Conservation (phyloP, 2,888 invertebrate species). For the Lasioglossum villosulum region DNA sequence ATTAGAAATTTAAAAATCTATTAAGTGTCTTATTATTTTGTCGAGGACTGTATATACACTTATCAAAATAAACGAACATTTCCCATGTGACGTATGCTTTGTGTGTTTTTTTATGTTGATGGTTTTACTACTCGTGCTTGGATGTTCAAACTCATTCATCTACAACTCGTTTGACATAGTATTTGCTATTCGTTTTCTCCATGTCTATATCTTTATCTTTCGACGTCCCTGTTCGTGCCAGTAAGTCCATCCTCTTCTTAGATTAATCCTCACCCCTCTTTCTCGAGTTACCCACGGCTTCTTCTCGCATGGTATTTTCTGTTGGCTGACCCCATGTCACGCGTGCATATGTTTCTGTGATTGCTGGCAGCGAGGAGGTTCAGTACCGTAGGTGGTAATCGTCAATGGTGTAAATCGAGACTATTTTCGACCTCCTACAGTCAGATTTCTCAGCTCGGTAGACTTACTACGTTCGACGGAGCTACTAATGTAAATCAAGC, state of each 20-base stretch:
- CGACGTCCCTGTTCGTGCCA: constrained; percentile 12
- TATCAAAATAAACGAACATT: background rate
- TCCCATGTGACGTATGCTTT: background rate
- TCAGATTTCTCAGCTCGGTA: constrained; percentile 4
- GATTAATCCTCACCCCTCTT: constrained; percentile 3
- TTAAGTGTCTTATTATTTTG: too few species aligned
- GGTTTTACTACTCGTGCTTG: too few species aligned
- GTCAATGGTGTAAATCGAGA: constrained; percentile 44
- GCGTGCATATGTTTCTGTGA: constrained; percentile 43
- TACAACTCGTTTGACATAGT: background rate
- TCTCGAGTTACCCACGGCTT: background rate
- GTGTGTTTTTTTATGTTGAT: background rate
- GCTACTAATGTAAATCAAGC: background rate
- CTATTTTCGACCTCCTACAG: constrained; percentile 46
- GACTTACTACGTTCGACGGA: background rate
- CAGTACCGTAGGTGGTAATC: constrained; percentile 54
- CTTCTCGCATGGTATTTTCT: constrained; percentile 14
- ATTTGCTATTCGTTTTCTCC: background rate
- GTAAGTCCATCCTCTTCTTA: constrained; percentile 16
- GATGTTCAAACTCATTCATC: background rate
- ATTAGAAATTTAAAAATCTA: too few species aligned
- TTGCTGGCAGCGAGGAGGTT: constrained; percentile 31
- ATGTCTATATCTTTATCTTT: constrained; percentile 13
- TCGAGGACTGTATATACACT: background rate
- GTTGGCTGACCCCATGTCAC: constrained; percentile 43